These are phyloP conservation scores for Cydia strobilella DNA, from an alignment of 1,140 invertebrate species.

Conservation along the genomic window DNA sequence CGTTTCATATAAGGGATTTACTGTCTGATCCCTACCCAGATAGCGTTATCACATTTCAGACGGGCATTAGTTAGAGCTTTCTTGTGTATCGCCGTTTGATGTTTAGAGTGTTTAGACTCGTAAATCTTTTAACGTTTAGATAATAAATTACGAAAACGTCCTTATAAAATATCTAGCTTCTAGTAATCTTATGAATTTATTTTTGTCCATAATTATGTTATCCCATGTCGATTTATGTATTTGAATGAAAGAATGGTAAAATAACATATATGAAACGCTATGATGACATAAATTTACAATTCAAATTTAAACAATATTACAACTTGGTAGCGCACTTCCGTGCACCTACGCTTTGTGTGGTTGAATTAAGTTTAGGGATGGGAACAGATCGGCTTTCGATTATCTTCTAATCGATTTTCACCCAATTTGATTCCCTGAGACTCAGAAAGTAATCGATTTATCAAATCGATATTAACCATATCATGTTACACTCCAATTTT, in stretches of 20 bases:
- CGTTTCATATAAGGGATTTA: background rate
- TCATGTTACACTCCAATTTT: no score
- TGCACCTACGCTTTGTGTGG: background rate
- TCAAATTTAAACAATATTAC: background rate
- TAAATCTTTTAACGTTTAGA: slow-evolving; percentile 2
- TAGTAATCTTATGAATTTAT: background rate
- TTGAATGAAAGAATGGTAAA: no score
- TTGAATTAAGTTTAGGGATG: background rate
- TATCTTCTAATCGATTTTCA: background rate
- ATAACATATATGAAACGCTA: background rate
- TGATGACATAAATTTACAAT: background rate
- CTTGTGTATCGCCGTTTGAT: slow-evolving; percentile 17
- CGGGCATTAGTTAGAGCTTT: slow-evolving; percentile 25
- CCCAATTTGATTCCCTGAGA: background rate
- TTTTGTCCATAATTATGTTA: background rate
- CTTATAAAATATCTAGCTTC: background rate
- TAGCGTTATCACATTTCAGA: slow-evolving; percentile 28
- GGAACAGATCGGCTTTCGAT: background rate
- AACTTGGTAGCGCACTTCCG: background rate
- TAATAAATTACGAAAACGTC: slow-evolving; percentile 5
- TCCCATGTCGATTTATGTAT: background rate
- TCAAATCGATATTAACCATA: no score
- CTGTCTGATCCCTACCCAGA: background rate
- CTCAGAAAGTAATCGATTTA: background rate
- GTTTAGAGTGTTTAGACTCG: slow-evolving; percentile 9